A percentile compares a stretch with the other conserved stretches of the same genome.
Evolutionary conservation across 2,113 vertebrate species (phyloP).

Genomic region (Thomomys bottae): DNA sequence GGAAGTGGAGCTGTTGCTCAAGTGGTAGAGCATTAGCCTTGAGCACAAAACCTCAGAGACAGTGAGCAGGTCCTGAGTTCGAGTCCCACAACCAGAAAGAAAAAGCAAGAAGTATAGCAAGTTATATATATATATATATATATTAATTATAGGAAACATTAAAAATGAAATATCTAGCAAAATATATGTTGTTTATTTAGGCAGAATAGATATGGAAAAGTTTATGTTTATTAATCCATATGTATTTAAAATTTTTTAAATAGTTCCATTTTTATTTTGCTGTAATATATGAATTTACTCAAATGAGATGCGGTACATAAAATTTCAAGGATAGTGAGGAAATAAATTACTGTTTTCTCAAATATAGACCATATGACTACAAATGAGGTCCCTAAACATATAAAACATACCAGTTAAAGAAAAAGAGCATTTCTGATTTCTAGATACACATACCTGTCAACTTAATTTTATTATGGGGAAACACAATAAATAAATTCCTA

Average conservation of each 20-base stretch:
- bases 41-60: no score
- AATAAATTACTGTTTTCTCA: background rate
- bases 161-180: constrained; percentile 51
- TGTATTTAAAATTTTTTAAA: constrained; percentile 58
- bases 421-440: background rate
- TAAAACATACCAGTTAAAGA: background rate
- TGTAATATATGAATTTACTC: constrained; percentile 41
- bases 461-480: background rate
- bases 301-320: constrained; percentile 12
- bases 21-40: no score
- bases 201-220: constrained; percentile 30
- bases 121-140: constrained; percentile 44
- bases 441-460: background rate
- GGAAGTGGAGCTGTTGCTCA: no score
- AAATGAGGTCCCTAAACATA: background rate
- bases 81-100: no score
- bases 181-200: constrained; percentile 48
- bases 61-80: no score
- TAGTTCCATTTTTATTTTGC: constrained; percentile 26
- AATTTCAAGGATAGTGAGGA: constrained; percentile 23
- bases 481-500: constrained; percentile 24
- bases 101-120: constrained; percentile 57
- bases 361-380: background rate
- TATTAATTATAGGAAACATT: constrained; percentile 61
- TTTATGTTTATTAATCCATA: constrained; percentile 50